These are phyloP conservation scores for Ahaetulla prasina DNA, from an alignment of 2,113 vertebrate genomes.

Conservation along the genomic window DNA sequence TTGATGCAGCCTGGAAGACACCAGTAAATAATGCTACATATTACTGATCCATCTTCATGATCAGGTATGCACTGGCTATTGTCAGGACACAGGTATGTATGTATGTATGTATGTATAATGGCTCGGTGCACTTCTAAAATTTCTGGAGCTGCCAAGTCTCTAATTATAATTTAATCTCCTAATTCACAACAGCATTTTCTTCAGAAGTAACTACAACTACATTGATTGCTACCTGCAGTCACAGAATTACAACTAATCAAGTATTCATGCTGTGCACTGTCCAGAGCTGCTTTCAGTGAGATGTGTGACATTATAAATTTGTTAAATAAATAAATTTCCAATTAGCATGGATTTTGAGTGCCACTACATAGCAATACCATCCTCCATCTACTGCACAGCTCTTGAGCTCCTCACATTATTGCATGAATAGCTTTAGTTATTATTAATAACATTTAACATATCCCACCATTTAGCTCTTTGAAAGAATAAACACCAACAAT, in stretches of 20 bases:
- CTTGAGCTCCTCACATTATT: not conserved
- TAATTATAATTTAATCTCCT: not conserved
- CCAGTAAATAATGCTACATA: not conserved
- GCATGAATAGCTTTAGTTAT: not conserved
- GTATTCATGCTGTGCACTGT: not conserved
- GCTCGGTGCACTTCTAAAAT: not conserved
- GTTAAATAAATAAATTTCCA: not conserved
- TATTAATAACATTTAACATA: not conserved
- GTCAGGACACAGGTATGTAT: not conserved
- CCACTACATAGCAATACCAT: not conserved
- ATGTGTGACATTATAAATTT: not conserved
- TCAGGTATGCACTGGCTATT: not conserved
- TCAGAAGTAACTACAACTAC: not conserved
- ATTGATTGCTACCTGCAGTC: not conserved
- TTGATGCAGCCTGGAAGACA: not conserved
- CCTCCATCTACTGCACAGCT: not conserved
- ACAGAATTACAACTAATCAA: not conserved
- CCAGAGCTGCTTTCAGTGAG: not conserved
- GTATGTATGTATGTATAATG: not conserved
- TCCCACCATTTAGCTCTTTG: not conserved
- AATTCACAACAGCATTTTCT: not conserved
- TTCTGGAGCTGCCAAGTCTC: not conserved
- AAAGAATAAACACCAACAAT: not conserved
- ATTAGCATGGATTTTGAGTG: not conserved
- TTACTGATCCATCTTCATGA: not conserved